Base-by-base conservation (phyloP, 2,888 invertebrate genomes). In the Craniophora ligustri region DNA sequence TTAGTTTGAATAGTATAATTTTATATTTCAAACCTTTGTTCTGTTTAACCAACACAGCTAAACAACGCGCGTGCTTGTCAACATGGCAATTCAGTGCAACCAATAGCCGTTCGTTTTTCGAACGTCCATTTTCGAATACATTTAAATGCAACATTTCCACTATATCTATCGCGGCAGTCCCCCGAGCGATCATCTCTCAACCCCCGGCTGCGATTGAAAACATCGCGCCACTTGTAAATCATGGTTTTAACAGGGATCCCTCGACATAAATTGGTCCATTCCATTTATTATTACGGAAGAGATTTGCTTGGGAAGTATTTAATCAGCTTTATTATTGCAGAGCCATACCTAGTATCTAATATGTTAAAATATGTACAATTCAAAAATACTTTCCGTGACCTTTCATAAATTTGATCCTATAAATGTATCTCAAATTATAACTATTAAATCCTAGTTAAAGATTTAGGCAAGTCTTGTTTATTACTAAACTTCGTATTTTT, bases 211-310 rank as follows among this genome's bases (percentile, higher is more conserved):
- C 66, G 55, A 62, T 66, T 58, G 62, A 62, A 59, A 57, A 57
- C 42, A 70, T 56, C 30, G 54, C 51, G 41, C 62, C 56, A 47
- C 57, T 61, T 69, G 40, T 58, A 69, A 69, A 65, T 62, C 59
- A 56, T 59, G 53, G 54, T 66, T 70, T 68, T 70, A 66, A 58
- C 50, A 31, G 42, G 30, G 54, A 46, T 49, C 53, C 46, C 53
- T 56, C 47, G 49, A 49, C 51, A 34, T 53, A 68, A 68, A 68
- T 51, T 32, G 30, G 26, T 7, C 42, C 48, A 60, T 59, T 56
- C 28, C 53, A 64, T 48, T 64, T 58, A 47, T 34, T 30, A 34
- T 51, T 46, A 63, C 19, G 34, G 26, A 44, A 51, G 34, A 50
- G 31, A 16, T 36, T 50, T 35, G 15, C 21, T 2, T 40, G 28